Evolutionary conservation across 2,113 vertebrate species (phyloP), one percentile per base, ranked within the genome.

Genomic region (Coreoperca whiteheadi): DNA sequence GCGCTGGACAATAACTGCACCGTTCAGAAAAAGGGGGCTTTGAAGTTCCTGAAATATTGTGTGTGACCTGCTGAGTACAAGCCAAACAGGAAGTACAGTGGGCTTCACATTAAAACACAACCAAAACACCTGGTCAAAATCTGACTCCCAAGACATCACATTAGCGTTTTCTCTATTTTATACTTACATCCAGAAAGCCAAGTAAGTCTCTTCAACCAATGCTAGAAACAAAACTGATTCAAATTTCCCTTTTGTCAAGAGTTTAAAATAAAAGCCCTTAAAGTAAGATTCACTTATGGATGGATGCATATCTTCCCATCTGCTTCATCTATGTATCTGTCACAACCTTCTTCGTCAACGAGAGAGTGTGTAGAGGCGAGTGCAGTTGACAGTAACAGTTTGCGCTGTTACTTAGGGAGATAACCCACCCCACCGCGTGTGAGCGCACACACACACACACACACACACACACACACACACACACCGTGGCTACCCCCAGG

Each of bases 401-500:
- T 66, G 20, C 41, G 57, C 64, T 39, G 11, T 56, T 63, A 34
- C 43, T 30, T 30, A 25, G 12, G n/a, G 32, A 71, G 34, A 43
- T 63, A 34, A 15, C 71, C 25, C 14, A 34, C 23, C 30, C 16
- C 28, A 32, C n/a, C 69, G 72, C 50, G n/a, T n/a, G n/a, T n/a
- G n/a, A 57, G 23, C n/a, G 54, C 70, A 66, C 77, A 67, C 72
- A 66, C 51, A 61, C 72, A 21, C 32, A 28, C n/a, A 66, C 37
- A 25, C 63, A 59, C 25, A 25, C 54, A 74, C 28, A 73, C 78
- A 67, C 61, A 73, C 82, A 78, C 70, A 79, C 72, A 74, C 50
- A 77, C 75, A 23, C 48, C 6, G 5, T 1, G 30, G 72, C 25
- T 48, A 46, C 34, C 41, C 56, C 2, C 53, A 66, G n/a, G 53